Conservation (phyloP, 2,888 invertebrate species). For the Nomada fucata region DNA sequence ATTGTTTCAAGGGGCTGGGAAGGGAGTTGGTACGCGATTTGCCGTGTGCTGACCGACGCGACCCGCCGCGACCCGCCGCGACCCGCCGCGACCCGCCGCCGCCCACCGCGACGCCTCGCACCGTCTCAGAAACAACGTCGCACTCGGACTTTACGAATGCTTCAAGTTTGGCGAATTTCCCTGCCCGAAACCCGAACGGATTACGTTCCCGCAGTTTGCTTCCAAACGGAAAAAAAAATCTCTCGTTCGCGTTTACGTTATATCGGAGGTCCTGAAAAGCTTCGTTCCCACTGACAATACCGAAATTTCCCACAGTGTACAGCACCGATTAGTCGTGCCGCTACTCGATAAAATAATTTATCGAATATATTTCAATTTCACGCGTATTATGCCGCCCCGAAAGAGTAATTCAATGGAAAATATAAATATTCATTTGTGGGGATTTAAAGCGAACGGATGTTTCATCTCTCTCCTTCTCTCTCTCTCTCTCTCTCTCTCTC, state of each 20-base stretch:
- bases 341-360: constrained; percentile 83
- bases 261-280: too few species aligned
- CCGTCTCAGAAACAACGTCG: constrained; percentile 64
- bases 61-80: too few species aligned
- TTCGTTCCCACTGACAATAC: constrained; percentile 47
- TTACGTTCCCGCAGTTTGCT: constrained; percentile 14
- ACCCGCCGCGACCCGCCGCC: not conserved
- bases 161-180: not conserved
- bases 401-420: constrained; percentile 84
- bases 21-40: constrained; percentile 47
- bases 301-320: constrained; percentile 74
- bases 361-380: constrained; percentile 84
- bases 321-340: constrained; percentile 81
- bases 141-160: constrained; percentile 38
- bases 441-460: constrained; percentile 76
- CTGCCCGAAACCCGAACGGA: not conserved
- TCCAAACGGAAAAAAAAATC: not conserved
- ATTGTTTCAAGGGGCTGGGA: constrained; percentile 62
- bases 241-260: too few species aligned
- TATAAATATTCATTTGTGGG: constrained; percentile 84
- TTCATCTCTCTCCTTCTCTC: constrained; percentile 53
- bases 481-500: constrained; percentile 45
- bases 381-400: constrained; percentile 82
- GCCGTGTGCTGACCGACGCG: constrained; percentile 37
- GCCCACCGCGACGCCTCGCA: not conserved